Percentiles rank a stretch among this genome's conserved stretches.
phyloP scores from a whole-genome alignment of 37 sponge, comb jelly and placozoan genomes.

The Agelas oroides region DNA sequence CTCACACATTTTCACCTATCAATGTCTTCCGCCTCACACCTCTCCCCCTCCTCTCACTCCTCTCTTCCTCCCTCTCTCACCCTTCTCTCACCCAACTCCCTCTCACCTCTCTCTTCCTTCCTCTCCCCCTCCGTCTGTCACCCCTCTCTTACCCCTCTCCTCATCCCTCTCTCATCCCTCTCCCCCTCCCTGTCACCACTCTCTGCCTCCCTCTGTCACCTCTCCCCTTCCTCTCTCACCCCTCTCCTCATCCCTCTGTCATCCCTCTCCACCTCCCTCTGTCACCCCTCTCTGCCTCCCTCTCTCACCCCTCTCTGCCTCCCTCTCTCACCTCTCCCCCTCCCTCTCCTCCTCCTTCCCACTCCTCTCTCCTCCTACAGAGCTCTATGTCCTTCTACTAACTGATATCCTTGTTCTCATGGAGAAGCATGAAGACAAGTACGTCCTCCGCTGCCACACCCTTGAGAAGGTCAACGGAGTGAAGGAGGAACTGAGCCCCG shows the following conservation, averaged over 20 bases:
- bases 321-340: neutral
- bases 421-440: conserved; percentile 64
- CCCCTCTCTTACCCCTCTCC: too few relatives aligned
- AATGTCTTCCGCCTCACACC: too few relatives aligned
- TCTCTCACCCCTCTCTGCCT: too few relatives aligned
- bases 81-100: neutral
- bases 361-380: conserved; percentile 18
- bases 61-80: neutral
- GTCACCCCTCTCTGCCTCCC: too few relatives aligned
- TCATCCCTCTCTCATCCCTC: too few relatives aligned
- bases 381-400: conserved; percentile 75
- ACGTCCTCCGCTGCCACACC: conserved; percentile 59
- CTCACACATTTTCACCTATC: too few relatives aligned
- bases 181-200: neutral
- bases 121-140: neutral
- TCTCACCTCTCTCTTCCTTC: neutral
- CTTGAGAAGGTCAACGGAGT: conserved; percentile 48
- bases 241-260: too few relatives aligned
- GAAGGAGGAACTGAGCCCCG: conserved; percentile 74
- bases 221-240: neutral
- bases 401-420: conserved; percentile 77
- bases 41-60: neutral
- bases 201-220: neutral
- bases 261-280: too few relatives aligned
- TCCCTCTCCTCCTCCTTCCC: too few relatives aligned